Conservation (phyloP, 2,888 invertebrate genomes). For the Galeopsomyia nigrocyanea region DNA sequence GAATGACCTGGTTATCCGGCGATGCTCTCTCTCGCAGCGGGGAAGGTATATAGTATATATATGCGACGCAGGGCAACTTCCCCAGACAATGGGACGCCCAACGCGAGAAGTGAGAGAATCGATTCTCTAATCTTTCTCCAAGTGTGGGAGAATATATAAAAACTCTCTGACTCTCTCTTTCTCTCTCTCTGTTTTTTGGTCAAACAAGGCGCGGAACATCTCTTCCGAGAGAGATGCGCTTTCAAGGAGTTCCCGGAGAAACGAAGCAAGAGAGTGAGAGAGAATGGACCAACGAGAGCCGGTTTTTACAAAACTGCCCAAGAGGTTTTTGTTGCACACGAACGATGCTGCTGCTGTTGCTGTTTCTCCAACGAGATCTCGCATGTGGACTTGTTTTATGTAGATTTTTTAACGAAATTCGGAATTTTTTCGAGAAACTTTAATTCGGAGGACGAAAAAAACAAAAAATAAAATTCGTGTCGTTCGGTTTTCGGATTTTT, state of each 20-base stretch:
- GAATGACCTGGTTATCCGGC: slow-evolving; percentile 47
- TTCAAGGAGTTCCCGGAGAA: too few species aligned
- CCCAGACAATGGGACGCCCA: slow-evolving; percentile 48
- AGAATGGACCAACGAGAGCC: slow-evolving; percentile 11
- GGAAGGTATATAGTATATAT: neutral
- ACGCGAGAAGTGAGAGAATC: slow-evolving; percentile 11
- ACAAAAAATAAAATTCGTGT: too few species aligned
- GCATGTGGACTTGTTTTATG: too few species aligned
- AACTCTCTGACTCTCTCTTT: slow-evolving; percentile 5
- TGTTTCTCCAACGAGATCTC: too few species aligned
- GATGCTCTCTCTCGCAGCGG: slow-evolving; percentile 15
- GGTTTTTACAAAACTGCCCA: neutral
- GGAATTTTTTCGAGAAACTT: too few species aligned
- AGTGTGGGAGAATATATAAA: neutral
- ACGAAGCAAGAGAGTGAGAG: neutral
- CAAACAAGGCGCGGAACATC: slow-evolving; percentile 6
- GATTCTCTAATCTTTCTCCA: slow-evolving; percentile 1
- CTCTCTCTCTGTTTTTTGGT: neutral
- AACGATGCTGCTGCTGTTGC: too few species aligned
- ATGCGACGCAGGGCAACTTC: neutral
- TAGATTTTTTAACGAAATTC: too few species aligned
- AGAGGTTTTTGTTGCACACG: too few species aligned
- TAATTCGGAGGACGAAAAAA: too few species aligned
- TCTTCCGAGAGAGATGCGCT: slow-evolving; percentile 1
- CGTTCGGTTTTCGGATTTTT: too few species aligned